These are phyloP conservation scores for Nineta flava DNA, from an alignment of 2,888 invertebrate genomes.

Conservation along the genomic window DNA sequence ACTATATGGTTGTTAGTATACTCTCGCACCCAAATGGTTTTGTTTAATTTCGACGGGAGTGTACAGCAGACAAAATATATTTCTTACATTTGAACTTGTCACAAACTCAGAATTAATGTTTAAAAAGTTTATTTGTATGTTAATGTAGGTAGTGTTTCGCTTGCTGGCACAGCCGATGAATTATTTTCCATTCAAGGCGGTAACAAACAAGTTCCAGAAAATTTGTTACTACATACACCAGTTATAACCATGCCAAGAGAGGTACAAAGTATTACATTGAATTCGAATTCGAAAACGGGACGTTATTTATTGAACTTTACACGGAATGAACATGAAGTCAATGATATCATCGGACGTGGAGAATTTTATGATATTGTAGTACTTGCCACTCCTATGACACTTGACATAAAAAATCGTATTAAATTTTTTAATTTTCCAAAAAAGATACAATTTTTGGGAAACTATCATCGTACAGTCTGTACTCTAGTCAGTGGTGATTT, in stretches of 20 bases:
- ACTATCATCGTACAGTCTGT: conserved; percentile 35
- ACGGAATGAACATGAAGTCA: background rate
- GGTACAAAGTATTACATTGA: conserved; percentile 20
- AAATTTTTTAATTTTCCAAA: conserved; percentile 27
- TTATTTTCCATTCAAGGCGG: conserved; percentile 44
- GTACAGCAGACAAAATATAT: too few relatives aligned
- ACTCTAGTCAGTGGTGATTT: conserved; percentile 36
- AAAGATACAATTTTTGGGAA: conserved; percentile 22
- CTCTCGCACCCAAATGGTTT: too few relatives aligned
- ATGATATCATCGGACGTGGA: background rate
- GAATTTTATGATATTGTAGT: conserved; percentile 36
- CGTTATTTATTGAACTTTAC: conserved; percentile 4
- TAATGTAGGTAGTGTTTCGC: conserved; percentile 27
- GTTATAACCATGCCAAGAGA: conserved; percentile 24
- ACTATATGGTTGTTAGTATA: too few relatives aligned
- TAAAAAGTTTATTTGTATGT: conserved; percentile 13
- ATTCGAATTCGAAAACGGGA: conserved; percentile 15
- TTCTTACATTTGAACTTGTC: too few relatives aligned
- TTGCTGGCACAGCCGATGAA: conserved; percentile 34
- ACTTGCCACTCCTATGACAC: conserved; percentile 36
- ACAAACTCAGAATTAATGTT: background rate
- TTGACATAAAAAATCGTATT: conserved; percentile 26
- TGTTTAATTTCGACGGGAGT: too few relatives aligned
- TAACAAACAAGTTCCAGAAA: conserved; percentile 29
- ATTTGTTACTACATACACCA: conserved; percentile 24